phyloP scores from a whole-genome alignment of 1,140 invertebrate species.

The Drosophila micromelanica region DNA sequence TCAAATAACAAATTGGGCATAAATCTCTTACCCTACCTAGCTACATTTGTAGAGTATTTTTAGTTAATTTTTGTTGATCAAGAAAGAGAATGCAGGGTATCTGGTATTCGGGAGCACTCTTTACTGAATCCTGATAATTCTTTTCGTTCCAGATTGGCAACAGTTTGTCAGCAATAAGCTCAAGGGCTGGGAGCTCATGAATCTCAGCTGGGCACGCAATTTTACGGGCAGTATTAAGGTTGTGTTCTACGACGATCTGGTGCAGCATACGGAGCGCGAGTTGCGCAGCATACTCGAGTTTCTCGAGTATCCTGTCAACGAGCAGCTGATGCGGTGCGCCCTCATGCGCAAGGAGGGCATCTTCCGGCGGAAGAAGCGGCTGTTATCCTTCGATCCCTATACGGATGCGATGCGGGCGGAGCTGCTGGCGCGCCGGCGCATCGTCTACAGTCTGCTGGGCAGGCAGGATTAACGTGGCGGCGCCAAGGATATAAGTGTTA shows the following conservation, averaged over 20 bases:
- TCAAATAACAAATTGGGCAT: too few relatives aligned
- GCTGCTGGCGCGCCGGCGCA: conserved; percentile 84
- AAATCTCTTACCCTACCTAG: too few relatives aligned
- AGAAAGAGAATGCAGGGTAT: too few relatives aligned
- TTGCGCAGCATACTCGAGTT: conserved; percentile 87
- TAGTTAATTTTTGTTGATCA: too few relatives aligned
- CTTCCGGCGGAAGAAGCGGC: conserved; percentile 88
- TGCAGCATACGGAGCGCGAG: conserved; percentile 87
- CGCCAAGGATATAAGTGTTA: neutral
- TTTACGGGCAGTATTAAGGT: conserved; percentile 89
- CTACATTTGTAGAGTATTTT: too few relatives aligned
- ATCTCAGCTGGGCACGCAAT: conserved; percentile 88
- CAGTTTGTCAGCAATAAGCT: conserved; percentile 89
- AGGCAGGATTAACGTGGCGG: conserved; percentile 35
- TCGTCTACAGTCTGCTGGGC: conserved; percentile 85
- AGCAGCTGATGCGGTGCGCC: conserved; percentile 86
- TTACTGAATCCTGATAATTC: too few relatives aligned
- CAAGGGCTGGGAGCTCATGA: conserved; percentile 88
- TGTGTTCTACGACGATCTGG: conserved; percentile 89
- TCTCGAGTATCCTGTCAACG: conserved; percentile 85
- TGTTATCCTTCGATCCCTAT: conserved; percentile 89
- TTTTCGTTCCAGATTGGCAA: conserved; percentile 87
- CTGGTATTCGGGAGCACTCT: too few relatives aligned
- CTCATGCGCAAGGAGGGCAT: conserved; percentile 88
- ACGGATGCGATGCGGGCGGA: conserved; percentile 86